These are phyloP conservation scores for Mellilla xanthometata DNA, from an alignment of 2,888 invertebrate genomes.

Conservation along the genomic window DNA sequence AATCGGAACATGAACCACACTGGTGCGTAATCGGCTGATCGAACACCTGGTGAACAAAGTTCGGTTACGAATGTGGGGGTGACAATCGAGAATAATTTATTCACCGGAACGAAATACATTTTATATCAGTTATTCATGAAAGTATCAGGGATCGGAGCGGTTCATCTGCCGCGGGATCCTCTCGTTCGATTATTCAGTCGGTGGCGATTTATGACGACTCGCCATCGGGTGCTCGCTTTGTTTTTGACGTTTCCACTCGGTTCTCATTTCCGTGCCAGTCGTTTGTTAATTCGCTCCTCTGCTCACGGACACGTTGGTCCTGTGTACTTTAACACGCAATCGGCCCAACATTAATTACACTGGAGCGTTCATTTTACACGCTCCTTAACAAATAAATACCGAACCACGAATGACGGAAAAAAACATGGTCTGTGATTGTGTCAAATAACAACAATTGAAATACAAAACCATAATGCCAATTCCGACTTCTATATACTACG, in stretches of 20 bases:
- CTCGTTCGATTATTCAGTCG: slow-evolving; percentile 55
- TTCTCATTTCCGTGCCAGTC: slow-evolving; percentile 39
- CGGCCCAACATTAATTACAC: slow-evolving; percentile 8
- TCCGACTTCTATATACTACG: too few species aligned
- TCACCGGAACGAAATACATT: slow-evolving; percentile 62
- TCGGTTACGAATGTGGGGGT: slow-evolving; percentile 44
- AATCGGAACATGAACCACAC: slow-evolving; percentile 34
- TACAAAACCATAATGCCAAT: too few species aligned
- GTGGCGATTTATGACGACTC: slow-evolving; percentile 51
- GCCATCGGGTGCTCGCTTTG: slow-evolving; percentile 35
- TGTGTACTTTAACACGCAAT: slow-evolving; percentile 28
- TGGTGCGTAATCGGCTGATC: slow-evolving; percentile 52
- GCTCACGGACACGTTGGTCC: slow-evolving; percentile 32
- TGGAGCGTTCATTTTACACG: too few species aligned
- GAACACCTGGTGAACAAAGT: slow-evolving; percentile 56
- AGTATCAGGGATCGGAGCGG: slow-evolving; percentile 52
- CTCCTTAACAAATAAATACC: too few species aligned
- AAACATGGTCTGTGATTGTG: too few species aligned
- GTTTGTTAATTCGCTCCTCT: slow-evolving; percentile 39
- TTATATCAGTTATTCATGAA: slow-evolving; percentile 70
- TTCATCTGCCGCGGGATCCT: slow-evolving; percentile 43
- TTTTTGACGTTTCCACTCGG: slow-evolving; percentile 34
- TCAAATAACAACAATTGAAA: too few species aligned
- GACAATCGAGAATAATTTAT: slow-evolving; percentile 71
- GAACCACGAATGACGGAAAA: too few species aligned